Evolutionary conservation across 2,797 vertebrate species (phyloP).

Genomic region (Emys orbicularis): DNA sequence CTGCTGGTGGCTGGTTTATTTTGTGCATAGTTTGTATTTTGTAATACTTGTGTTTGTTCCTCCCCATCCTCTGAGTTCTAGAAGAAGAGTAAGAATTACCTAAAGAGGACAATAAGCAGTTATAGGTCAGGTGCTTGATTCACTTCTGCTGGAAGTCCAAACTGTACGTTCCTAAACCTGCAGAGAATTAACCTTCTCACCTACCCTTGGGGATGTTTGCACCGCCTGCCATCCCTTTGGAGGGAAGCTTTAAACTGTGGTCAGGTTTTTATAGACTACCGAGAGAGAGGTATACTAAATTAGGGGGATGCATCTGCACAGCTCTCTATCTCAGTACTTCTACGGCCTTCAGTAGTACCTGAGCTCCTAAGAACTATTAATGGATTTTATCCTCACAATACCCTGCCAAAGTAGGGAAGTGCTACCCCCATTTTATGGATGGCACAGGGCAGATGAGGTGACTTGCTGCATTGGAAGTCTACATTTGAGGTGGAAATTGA

Average conservation of each 20-base stretch:
- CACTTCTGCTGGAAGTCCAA: not conserved
- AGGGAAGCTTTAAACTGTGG: not conserved
- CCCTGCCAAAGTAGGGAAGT: not conserved
- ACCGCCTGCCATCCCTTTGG: not conserved
- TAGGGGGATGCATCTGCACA: not conserved
- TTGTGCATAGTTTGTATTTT: not conserved
- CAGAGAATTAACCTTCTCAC: not conserved
- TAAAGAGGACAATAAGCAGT: not conserved
- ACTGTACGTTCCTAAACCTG: not conserved
- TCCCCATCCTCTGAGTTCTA: not conserved
- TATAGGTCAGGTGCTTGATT: rapidly evolving
- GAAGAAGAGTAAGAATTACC: not conserved
- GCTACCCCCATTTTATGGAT: not conserved
- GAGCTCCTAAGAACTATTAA: not conserved
- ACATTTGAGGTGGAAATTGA: not conserved
- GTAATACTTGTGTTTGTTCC: not conserved
- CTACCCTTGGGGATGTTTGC: not conserved
- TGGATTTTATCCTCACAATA: not conserved
- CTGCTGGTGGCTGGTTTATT: not conserved
- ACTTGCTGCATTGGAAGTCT: slow-evolving; percentile 2
- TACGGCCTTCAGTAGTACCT: not conserved
- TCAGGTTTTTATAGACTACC: not conserved
- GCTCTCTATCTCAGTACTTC: not conserved
- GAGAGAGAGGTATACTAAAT: not conserved
- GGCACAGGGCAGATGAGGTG: not conserved